Conservation (phyloP, 1,140 invertebrate genomes). For the Bicyclus anynana region DNA sequence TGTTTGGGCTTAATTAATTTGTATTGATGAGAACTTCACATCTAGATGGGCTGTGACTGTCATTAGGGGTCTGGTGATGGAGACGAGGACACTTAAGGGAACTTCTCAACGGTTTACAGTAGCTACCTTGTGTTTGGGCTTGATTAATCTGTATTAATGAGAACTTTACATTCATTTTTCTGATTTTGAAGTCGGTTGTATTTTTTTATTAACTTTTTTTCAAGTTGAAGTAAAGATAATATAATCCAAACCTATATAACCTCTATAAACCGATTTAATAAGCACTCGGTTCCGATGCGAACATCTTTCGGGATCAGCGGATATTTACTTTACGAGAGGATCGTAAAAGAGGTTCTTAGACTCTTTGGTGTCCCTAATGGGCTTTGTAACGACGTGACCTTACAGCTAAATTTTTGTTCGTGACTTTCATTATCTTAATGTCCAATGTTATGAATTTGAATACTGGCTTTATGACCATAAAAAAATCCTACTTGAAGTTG, state of each 20-base stretch:
- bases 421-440: not conserved
- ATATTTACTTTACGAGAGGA: conserved; percentile 53
- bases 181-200: no score
- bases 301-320: conserved; percentile 47
- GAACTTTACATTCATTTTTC: no score
- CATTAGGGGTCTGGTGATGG: no score
- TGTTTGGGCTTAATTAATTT: no score
- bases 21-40: no score
- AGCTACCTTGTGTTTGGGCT: no score
- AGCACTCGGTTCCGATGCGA: conserved; percentile 33
- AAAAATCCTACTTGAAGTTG: not conserved
- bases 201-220: no score
- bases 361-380: conserved; percentile 13
- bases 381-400: conserved; percentile 8
- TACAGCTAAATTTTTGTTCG: not conserved
- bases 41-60: no score
- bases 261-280: conserved; percentile 46
- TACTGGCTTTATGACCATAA: not conserved
- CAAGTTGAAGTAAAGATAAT: not conserved
- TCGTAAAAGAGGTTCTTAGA: conserved; percentile 35
- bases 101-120: no score
- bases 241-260: conserved; percentile 25
- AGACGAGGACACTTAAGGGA: no score
- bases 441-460: not conserved
- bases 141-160: no score